A percentile compares a stretch with the other conserved stretches of the same genome.
These are phyloP conservation scores for Syngnathoides biaculeatus DNA, from an alignment of 2,113 vertebrate genomes.

Conservation along the genomic window DNA sequence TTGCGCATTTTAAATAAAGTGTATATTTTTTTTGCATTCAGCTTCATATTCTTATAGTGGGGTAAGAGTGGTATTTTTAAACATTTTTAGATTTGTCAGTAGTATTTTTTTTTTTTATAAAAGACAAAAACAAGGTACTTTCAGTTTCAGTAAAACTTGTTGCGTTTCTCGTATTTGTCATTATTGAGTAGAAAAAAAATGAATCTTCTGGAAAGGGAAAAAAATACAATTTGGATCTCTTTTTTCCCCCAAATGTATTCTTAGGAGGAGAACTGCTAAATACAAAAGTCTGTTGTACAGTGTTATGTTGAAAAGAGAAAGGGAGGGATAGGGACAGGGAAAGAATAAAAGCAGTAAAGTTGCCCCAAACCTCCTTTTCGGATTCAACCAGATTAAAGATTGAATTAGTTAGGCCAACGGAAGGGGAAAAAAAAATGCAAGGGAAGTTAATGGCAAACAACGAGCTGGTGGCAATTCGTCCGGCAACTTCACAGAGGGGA, in stretches of 20 bases:
- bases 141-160: too few relatives aligned
- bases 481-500: conserved; percentile 68
- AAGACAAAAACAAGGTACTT: too few relatives aligned
- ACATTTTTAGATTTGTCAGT: neutral
- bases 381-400: conserved; percentile 70
- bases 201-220: neutral
- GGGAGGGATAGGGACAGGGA: conserved; percentile 1
- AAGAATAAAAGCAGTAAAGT: conserved; percentile 21
- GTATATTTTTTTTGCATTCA: neutral
- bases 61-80: neutral
- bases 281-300: conserved; percentile 59
- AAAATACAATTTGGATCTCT: neutral
- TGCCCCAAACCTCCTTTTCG: conserved; percentile 41
- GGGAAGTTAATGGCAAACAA: conserved; percentile 76
- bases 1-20: neutral
- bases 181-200: neutral
- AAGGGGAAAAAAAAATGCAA: conserved; percentile 65
- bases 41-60: neutral
- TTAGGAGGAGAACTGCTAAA: conserved; percentile 21
- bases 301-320: conserved; percentile 18
- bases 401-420: conserved; percentile 72
- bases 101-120: neutral
- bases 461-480: conserved; percentile 77
- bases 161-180: too few relatives aligned
- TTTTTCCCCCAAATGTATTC: neutral